Evolutionary conservation across 2,888 invertebrate genomes (phyloP).

Genomic region (Pyrrhia umbra): DNA sequence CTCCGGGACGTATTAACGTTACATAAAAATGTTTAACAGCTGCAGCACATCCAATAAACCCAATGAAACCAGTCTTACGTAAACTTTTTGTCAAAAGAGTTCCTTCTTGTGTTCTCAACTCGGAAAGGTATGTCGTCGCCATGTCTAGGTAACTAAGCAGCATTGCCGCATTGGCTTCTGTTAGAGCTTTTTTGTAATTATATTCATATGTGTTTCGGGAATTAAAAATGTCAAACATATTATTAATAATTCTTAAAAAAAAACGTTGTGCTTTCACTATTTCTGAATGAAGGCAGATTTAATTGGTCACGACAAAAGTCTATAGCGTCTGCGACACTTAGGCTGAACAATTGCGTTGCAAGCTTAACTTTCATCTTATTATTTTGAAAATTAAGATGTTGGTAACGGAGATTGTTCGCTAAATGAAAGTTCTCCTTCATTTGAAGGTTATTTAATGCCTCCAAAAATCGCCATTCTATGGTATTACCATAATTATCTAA

Average conservation of each 20-base stretch:
- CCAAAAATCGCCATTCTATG: neutral
- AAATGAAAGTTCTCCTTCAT: slow-evolving; percentile 1
- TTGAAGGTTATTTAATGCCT: neutral
- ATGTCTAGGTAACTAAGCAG: slow-evolving; percentile 7
- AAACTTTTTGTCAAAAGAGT: neutral
- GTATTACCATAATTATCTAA: slow-evolving; percentile 15
- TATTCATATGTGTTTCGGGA: slow-evolving; percentile 29
- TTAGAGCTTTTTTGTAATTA: slow-evolving; percentile 37
- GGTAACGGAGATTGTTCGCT: slow-evolving; percentile 2
- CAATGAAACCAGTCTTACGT: slow-evolving; percentile 1
- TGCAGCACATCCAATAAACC: neutral
- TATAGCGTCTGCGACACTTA: slow-evolving; percentile 27
- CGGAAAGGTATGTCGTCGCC: neutral
- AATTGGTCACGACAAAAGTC: slow-evolving; percentile 30
- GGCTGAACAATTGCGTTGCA: slow-evolving; percentile 33
- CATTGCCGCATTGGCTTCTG: neutral
- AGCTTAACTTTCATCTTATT: slow-evolving; percentile 27
- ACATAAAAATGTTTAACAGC: neutral
- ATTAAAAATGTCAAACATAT: slow-evolving; percentile 43
- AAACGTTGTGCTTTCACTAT: slow-evolving; percentile 8
- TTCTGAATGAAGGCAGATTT: slow-evolving; percentile 18
- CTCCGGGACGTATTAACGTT: neutral
- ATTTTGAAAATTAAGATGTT: slow-evolving; percentile 14
- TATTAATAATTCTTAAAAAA: slow-evolving; percentile 26
- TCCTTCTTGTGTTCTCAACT: neutral